A percentile compares a stretch with the other conserved stretches of the same genome.
phyloP scores from a whole-genome alignment of 1,140 invertebrate genomes.

The Lysiphlebus fabarum region DNA sequence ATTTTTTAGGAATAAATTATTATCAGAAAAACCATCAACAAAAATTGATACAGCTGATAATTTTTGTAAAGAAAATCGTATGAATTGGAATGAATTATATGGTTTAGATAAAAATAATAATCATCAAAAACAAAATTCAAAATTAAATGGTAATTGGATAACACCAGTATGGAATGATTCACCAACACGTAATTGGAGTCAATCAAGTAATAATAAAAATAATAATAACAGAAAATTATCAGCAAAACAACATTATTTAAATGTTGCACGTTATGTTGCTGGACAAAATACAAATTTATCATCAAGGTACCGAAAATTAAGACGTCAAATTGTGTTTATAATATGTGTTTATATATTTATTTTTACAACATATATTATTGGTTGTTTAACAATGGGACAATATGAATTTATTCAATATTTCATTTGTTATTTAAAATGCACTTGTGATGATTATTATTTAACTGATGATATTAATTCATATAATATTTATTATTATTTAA shows the following conservation, averaged over 20 bases:
- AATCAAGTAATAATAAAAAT: conserved; percentile 37
- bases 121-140: conserved; percentile 24
- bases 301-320: conserved; percentile 44
- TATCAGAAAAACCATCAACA: conserved; percentile 40
- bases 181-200: conserved; percentile 29
- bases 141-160: conserved; percentile 42
- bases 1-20: conserved; percentile 40
- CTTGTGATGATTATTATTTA: neutral
- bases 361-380: conserved; percentile 3
- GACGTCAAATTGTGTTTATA: conserved; percentile 25
- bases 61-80: conserved; percentile 54
- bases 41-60: conserved; percentile 43
- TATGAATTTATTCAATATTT: conserved; percentile 4
- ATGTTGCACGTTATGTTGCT: conserved; percentile 69
- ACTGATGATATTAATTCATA: too few relatives aligned
- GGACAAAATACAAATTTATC: conserved; percentile 58
- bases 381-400: conserved; percentile 2
- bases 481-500: neutral
- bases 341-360: conserved; percentile 19
- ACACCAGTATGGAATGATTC: conserved; percentile 48
- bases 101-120: conserved; percentile 34
- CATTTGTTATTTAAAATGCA: neutral
- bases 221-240: conserved; percentile 53
- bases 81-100: conserved; percentile 54
- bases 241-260: conserved; percentile 72